These are phyloP conservation scores for Gila robusta DNA, from an alignment of 2,797 vertebrate genomes.

Conservation along the genomic window DNA sequence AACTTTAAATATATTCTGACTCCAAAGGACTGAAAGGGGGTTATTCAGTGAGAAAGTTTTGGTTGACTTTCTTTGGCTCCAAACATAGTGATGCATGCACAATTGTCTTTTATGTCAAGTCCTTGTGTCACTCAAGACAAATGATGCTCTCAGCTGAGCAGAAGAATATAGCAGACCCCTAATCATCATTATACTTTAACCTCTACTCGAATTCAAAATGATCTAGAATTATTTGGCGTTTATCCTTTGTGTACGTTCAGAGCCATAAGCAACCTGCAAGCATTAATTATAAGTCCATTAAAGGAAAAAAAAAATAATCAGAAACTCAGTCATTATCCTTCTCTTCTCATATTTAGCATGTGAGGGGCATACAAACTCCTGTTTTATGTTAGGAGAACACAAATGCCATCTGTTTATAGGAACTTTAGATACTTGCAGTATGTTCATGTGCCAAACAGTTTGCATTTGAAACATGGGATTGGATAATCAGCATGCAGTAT, in stretches of 20 bases:
- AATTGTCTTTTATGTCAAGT: conserved; percentile 70
- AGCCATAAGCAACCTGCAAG: conserved; percentile 67
- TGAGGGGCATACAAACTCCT: conserved; percentile 60
- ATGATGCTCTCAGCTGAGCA: conserved; percentile 64
- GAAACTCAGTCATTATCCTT: conserved; percentile 70
- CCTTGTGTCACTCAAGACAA: conserved; percentile 72
- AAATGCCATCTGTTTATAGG: conserved; percentile 72
- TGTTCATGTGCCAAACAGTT: conserved; percentile 64
- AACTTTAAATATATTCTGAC: conserved; percentile 60
- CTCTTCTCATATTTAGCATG: conserved; percentile 63
- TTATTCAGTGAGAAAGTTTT: conserved; percentile 57
- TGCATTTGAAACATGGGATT: conserved; percentile 53
- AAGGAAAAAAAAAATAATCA: conserved; percentile 67
- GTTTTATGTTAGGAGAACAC: no score
- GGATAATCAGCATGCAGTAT: conserved; percentile 22
- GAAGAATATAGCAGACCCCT: conserved; percentile 65
- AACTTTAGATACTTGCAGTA: conserved; percentile 62
- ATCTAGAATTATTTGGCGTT: conserved; percentile 41
- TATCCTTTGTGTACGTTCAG: conserved; percentile 52
- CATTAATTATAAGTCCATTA: conserved; percentile 78
- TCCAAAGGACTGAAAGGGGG: conserved; percentile 58
- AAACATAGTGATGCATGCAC: conserved; percentile 63
- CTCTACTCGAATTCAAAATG: conserved; percentile 51
- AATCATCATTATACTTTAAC: conserved; percentile 64
- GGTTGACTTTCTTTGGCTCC: conserved; percentile 62